A percentile compares a stretch with the other conserved stretches of the same genome.
These are phyloP conservation scores for mouse (Mus musculus) DNA, from an alignment of 2,113 vertebrate species.

Conservation along the genomic window DNA sequence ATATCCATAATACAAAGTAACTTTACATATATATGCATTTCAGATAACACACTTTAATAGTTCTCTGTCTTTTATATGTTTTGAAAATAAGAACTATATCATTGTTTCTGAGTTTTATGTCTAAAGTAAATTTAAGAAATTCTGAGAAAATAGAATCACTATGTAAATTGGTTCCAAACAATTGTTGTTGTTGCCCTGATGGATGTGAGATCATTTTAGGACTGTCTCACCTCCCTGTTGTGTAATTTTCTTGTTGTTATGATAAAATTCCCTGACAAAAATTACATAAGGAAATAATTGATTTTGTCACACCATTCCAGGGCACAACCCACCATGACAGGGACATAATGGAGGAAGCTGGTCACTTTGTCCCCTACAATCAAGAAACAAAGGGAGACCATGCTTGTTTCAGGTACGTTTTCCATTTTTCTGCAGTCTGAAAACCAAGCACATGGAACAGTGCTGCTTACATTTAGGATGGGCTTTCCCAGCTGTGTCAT, in stretches of 20 bases:
- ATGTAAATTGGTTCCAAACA: not conserved
- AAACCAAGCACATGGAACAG: no score
- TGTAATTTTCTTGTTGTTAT: not conserved
- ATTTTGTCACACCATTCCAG: not conserved
- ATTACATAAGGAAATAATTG: not conserved
- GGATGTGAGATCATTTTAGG: not conserved
- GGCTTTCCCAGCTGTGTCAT: accelerated
- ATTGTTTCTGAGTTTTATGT: not conserved
- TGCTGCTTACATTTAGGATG: not conserved
- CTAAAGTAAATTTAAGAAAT: constrained; percentile 16
- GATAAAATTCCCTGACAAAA: not conserved
- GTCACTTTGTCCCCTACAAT: not conserved
- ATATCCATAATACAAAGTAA: no score
- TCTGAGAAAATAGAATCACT: not conserved
- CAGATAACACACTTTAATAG: not conserved
- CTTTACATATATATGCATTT: not conserved
- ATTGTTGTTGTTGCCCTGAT: not conserved
- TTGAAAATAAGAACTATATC: not conserved
- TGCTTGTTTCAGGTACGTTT: not conserved
- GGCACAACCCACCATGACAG: no score
- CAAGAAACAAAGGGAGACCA: not conserved
- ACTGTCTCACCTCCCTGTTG: no score
- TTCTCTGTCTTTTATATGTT: constrained; percentile 8
- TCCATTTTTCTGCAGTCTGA: not conserved
- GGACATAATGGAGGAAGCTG: no score